Base-by-base conservation (phyloP, 2,797 vertebrate genomes). In the Amniataba percoides region DNA sequence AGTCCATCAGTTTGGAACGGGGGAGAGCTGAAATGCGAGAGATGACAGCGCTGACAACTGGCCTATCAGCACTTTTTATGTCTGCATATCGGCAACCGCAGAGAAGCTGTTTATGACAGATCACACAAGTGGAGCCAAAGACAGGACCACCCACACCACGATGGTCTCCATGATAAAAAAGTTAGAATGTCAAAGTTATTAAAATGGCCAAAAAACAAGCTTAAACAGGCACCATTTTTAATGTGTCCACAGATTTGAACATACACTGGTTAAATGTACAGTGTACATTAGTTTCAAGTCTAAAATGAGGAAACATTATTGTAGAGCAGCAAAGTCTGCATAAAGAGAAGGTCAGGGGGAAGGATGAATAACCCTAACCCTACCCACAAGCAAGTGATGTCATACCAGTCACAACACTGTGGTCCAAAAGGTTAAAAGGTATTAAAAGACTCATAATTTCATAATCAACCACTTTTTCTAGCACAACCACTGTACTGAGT, bases 1-100 rank as follows among this genome's bases (percentile, higher is more conserved):
- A 66, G 80, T 40, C 74, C 75, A 87, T 69, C 77, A 78, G 19
- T 77, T 80, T 62, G 48, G 86, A 61, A 73, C n/a, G 23, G 56
- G n/a, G 43, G 12, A 52, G 23, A 64, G 65, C 5, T 82, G 71
- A 78, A 56, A 72, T 65, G 60, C 56, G 49, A 11, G 16, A 56
- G 60, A 88, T 61, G 71, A 80, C 65, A 82, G 16, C 53, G 10
- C 70, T 69, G 74, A 78, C 57, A 77, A 74, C 62, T 57, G 57
- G 71, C 70, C 64, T 77, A 82, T 82, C 77, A 70, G 80, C 79
- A 74, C 53, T 75, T 77, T 31, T 76, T 60, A 72, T 46, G 46
- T 62, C 64, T 58, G 73, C 10, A 7, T 60, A 76, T 85, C 65
- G 69, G 60, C 31, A 71, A 52, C 40, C 10, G 23, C 61, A 71